phyloP scores from a whole-genome alignment of 2,888 invertebrate genomes.

The Cremastobaeus sp. region DNA sequence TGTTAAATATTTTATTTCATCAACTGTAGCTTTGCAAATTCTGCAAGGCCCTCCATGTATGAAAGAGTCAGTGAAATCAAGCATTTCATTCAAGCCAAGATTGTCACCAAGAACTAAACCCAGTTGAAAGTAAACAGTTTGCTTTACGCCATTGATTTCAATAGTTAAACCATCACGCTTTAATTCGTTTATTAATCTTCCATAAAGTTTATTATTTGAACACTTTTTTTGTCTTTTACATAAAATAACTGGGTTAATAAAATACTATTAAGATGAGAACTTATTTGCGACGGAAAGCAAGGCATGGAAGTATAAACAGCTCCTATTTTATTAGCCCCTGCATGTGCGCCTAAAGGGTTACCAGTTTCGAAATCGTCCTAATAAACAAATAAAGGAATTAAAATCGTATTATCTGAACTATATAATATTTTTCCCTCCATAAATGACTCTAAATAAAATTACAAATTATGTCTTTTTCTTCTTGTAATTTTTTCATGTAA shows the following conservation, averaged over 20 bases:
- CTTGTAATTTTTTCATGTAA: conserved; percentile 17
- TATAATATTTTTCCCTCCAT: conserved; percentile 23
- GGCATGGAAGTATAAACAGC: no score
- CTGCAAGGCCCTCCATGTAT: no score
- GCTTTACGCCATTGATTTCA: background rate
- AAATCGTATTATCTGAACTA: background rate
- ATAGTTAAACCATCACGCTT: conserved; percentile 21
- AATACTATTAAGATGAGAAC: no score
- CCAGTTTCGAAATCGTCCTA: no score
- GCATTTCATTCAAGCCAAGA: conserved; percentile 24
- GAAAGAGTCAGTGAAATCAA: conserved; percentile 34
- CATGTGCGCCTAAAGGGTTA: no score
- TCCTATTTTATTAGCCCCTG: no score
- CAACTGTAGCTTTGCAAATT: no score
- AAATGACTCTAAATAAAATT: conserved; percentile 23
- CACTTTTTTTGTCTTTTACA: no score
- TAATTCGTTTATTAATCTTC: no score
- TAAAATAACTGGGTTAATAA: no score
- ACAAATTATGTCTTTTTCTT: conserved; percentile 11
- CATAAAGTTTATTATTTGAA: no score
- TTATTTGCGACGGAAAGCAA: no score
- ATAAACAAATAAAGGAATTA: conserved; percentile 22
- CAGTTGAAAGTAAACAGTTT: conserved; percentile 29
- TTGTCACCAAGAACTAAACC: conserved; percentile 22
- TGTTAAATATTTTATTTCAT: conserved; percentile 1